Evolutionary conservation across 1,140 invertebrate genomes (phyloP).

Genomic region (Riptortus pedestris): DNA sequence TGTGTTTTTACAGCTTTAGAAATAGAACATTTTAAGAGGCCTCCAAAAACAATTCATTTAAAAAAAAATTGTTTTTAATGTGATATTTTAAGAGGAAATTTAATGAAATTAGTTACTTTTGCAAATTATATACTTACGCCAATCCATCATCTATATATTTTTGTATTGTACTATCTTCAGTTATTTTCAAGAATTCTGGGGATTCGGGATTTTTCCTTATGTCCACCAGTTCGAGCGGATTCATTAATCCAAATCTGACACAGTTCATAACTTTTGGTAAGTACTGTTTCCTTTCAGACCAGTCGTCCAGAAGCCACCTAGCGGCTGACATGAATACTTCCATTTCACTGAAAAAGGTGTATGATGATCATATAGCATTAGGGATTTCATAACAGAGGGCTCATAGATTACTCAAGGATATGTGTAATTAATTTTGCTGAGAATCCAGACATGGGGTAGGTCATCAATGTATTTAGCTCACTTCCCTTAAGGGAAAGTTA

Average conservation of each 20-base stretch:
- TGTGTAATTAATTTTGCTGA: no score
- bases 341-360: constrained; percentile 51
- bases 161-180: constrained; percentile 51
- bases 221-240: constrained; percentile 60
- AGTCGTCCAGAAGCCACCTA: constrained; percentile 58
- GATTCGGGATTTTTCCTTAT: constrained; percentile 57
- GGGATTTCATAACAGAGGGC: neutral
- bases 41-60: neutral
- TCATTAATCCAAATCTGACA: constrained; percentile 59
- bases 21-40: neutral
- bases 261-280: constrained; percentile 50
- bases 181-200: constrained; percentile 53
- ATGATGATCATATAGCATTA: no score
- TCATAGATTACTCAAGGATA: no score
- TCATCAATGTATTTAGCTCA: no score
- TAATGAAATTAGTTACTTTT: neutral
- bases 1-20: neutral
- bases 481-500: no score
- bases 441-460: no score
- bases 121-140: constrained; percentile 42
- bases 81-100: neutral
- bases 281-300: constrained; percentile 44
- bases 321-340: constrained; percentile 64
- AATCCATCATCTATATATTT: constrained; percentile 62
- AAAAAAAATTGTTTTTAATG: neutral